Evolutionary conservation across 37 sponge, comb jelly and placozoan species (phyloP), one percentile per base, ranked within the genome.

Genomic region (Eunapius fragilis): DNA sequence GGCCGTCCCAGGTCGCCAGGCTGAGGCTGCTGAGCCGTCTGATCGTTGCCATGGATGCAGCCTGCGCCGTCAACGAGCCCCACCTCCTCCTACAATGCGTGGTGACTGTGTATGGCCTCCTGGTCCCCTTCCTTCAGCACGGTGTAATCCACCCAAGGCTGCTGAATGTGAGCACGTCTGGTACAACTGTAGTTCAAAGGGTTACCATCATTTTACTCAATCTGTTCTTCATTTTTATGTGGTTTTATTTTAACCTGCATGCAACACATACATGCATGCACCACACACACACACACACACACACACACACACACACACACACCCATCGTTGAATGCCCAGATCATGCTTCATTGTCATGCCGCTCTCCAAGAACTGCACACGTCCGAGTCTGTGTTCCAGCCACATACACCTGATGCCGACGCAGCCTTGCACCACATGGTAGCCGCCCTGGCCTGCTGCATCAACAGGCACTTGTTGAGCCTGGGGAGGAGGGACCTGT

Each of bases 51-150:
- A 22, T 95, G 67, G 91, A 95, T 37, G 88, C 93, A 71, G 74
- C 86, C 24, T 87, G 88, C 24, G 37, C 71, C 74, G 27, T 98
- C 45, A 87, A 93, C 72, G 92, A 92, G 36, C 71, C 85, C 47
- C 67, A 68, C 41, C 78, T 92, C 36, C 84, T 86, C 72, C 82
- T 94, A 13, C 97, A 98, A 69, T 82, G 83, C 17, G 90, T 93
- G 22, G 92, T 98, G 38, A 84, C 86, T 81, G 72, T 82, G 67
- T 95, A 93, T 74, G 90, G 92, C 2, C 71, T 98, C 14, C 81
- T 98, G 68, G 86, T 86, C 22, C 98, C 98, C 17, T 70, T 95
- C 32, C 67, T 98, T 9, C 98, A 98, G 45, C 80, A 83, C 35
- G 48, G 80, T 28, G 36, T 97, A 19, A 77, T 70, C 68, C 69